A percentile compares a stretch with the other conserved stretches of the same genome.
Conservation (phyloP, 2,113 vertebrate species). For the Rhinolophus ferrumequinum region DNA sequence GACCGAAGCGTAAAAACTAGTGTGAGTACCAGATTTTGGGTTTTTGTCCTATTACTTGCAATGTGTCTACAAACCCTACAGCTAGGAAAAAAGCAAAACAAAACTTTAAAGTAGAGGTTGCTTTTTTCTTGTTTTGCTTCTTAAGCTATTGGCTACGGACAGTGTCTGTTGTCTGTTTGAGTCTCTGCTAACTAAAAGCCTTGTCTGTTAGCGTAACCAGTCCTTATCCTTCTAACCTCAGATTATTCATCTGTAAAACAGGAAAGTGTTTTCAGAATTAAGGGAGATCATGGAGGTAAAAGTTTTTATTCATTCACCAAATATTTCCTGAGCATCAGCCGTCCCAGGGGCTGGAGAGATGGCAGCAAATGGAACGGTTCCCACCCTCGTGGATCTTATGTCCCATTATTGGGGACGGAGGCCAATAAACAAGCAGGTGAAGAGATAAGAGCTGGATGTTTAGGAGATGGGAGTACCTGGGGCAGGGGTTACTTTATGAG, state of each 20-base stretch:
- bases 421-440: neutral
- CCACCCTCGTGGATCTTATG: neutral
- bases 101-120: neutral
- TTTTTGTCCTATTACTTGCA: neutral
- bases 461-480: neutral
- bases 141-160: neutral
- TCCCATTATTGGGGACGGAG: neutral
- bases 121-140: neutral
- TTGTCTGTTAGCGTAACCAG: neutral
- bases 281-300: neutral
- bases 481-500: neutral
- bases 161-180: neutral
- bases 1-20: conserved; percentile 87
- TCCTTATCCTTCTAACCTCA: neutral
- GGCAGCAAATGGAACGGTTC: neutral
- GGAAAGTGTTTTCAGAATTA: neutral
- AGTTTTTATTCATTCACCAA: conserved; percentile 22
- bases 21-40: conserved; percentile 85
- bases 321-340: neutral
- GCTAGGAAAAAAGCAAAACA: neutral
- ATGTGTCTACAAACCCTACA: neutral
- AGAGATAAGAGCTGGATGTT: neutral
- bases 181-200: neutral
- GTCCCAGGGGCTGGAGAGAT: neutral
- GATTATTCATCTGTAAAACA: neutral